phyloP scores from a whole-genome alignment of 2,797 vertebrate species.

The Etheostoma nigrum region DNA sequence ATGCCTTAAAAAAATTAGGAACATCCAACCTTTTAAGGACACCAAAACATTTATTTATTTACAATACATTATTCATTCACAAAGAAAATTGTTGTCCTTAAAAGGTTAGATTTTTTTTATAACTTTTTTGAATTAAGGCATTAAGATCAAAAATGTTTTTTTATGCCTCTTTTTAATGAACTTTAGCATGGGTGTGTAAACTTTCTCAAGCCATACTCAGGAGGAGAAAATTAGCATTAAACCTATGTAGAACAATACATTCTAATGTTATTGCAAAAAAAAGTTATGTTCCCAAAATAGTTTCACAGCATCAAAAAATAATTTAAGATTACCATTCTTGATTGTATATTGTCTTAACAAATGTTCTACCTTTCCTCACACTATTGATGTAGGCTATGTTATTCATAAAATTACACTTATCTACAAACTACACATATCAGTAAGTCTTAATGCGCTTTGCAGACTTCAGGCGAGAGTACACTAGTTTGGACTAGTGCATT shows the following conservation, averaged over 20 bases:
- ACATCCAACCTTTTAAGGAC: no score
- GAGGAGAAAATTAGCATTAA: slow-evolving; percentile 23
- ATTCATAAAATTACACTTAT: background rate
- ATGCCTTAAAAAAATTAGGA: no score
- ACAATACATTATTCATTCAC: no score
- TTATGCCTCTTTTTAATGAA: no score
- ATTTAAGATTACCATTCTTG: background rate
- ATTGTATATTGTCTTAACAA: background rate
- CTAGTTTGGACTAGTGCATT: slow-evolving; percentile 25
- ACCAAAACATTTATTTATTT: no score
- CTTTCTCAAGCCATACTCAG: slow-evolving; percentile 75
- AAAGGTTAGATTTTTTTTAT: no score
- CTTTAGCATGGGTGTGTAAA: no score
- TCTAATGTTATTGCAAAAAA: background rate
- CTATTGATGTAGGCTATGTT: slow-evolving; percentile 5
- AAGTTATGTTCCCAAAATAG: background rate
- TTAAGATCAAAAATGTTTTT: no score
- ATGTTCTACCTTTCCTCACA: background rate
- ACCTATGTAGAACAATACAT: background rate
- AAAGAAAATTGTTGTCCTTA: no score
- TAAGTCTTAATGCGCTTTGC: background rate
- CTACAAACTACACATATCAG: background rate
- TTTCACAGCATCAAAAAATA: background rate
- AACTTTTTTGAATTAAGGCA: no score
- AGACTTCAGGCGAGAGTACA: slow-evolving; percentile 8